Conservation (phyloP, 2,888 invertebrate genomes). For the Dusona sp. region DNA sequence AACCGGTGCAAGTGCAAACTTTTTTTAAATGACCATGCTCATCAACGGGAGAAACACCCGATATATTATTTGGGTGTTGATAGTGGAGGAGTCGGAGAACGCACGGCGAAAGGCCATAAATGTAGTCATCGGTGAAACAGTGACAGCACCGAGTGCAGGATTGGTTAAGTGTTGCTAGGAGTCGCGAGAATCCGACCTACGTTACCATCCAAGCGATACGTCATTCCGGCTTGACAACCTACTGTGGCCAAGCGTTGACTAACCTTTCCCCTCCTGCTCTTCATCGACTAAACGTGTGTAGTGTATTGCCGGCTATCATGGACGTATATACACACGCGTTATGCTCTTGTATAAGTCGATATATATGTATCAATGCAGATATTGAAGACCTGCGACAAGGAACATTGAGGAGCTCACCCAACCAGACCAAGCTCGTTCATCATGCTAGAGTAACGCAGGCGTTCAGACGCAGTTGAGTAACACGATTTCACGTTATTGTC, state of each 20-base stretch:
- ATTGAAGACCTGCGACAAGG: constrained; percentile 34
- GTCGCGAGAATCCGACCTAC: constrained; percentile 62
- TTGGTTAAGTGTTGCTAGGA: constrained; percentile 43
- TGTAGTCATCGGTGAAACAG: constrained; percentile 36
- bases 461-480: too few species aligned
- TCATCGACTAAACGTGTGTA: constrained; percentile 35
- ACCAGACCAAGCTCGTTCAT: constrained; percentile 79
- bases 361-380: constrained; percentile 25
- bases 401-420: constrained; percentile 74
- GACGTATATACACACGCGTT: background rate
- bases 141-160: constrained; percentile 34
- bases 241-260: constrained; percentile 75
- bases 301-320: constrained; percentile 44
- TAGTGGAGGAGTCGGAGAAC: constrained; percentile 37
- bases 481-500: constrained; percentile 82
- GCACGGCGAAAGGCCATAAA: constrained; percentile 38
- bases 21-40: background rate
- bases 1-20: background rate
- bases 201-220: constrained; percentile 79
- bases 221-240: constrained; percentile 80
- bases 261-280: constrained; percentile 63
- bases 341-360: background rate
- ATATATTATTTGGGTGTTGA: constrained; percentile 58
- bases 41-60: background rate
- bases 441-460: constrained; percentile 82